These are phyloP conservation scores for Calameuta filiformis DNA, from an alignment of 2,888 invertebrate genomes.

Conservation along the genomic window DNA sequence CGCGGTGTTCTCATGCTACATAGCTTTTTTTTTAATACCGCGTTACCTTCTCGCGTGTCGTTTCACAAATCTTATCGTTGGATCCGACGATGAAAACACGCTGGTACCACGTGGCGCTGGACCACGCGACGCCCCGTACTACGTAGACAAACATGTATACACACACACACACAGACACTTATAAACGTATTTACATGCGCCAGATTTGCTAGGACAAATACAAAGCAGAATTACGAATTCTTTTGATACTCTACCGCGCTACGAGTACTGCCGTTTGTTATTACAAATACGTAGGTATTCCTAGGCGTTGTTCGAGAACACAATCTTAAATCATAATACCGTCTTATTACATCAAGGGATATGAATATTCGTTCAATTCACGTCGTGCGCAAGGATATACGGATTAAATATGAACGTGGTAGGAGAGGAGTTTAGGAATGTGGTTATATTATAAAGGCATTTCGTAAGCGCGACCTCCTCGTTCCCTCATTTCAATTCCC, in stretches of 20 bases:
- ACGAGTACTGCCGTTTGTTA: neutral
- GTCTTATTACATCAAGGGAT: neutral
- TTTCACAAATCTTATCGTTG: neutral
- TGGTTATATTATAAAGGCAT: neutral
- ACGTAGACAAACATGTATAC: neutral
- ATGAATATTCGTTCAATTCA: neutral
- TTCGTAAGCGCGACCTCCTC: neutral
- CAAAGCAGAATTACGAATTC: neutral
- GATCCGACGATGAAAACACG: neutral
- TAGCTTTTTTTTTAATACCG: neutral
- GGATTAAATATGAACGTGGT: neutral
- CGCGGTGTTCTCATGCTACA: neutral
- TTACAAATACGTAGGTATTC: neutral
- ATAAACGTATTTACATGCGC: neutral
- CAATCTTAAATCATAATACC: neutral
- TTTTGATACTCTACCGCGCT: neutral
- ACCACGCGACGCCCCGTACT: neutral
- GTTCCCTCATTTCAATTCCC: neutral
- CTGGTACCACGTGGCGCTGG: neutral
- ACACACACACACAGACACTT: neutral
- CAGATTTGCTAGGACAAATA: neutral
- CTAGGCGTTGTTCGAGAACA: neutral
- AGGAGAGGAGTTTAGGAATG: neutral
- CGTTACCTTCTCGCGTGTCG: neutral
- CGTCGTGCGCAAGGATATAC: neutral